These are phyloP conservation scores for Heliconius eleuchia DNA, from an alignment of 1,140 invertebrate species.

Conservation along the genomic window DNA sequence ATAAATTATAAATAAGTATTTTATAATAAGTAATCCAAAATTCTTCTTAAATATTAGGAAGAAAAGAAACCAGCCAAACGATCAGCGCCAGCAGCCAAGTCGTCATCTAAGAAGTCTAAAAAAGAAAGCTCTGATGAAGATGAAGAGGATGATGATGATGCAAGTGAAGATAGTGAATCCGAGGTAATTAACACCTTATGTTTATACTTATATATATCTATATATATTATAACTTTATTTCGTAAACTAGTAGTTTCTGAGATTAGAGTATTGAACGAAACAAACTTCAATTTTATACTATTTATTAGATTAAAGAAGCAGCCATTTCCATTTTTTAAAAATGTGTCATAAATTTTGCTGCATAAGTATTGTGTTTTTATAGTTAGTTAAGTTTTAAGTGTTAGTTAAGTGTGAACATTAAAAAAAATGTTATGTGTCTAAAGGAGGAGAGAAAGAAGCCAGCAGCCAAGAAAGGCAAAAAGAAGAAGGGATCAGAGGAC, in stretches of 20 bases:
- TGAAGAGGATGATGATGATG: conserved; percentile 51
- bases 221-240: too few species aligned
- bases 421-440: not conserved
- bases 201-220: too few species aligned
- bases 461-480: conserved; percentile 75
- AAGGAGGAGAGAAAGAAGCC: conserved; percentile 71
- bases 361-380: too few species aligned
- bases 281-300: too few species aligned
- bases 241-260: too few species aligned
- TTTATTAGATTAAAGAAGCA: too few species aligned
- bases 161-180: conserved; percentile 61
- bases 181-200: conserved; percentile 29
- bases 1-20: not conserved
- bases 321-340: too few species aligned
- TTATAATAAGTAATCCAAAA: not conserved
- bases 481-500: conserved; percentile 89
- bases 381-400: too few species aligned
- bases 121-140: conserved; percentile 59
- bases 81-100: conserved; percentile 64
- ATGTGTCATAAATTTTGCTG: too few species aligned
- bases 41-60: conserved; percentile 50
- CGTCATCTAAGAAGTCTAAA: conserved; percentile 45
- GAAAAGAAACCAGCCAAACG: conserved; percentile 84
- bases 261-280: too few species aligned
- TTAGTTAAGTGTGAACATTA: too few species aligned